These are phyloP conservation scores for Schizotus pectinicornis DNA, from an alignment of 2,888 invertebrate species.

Conservation along the genomic window DNA sequence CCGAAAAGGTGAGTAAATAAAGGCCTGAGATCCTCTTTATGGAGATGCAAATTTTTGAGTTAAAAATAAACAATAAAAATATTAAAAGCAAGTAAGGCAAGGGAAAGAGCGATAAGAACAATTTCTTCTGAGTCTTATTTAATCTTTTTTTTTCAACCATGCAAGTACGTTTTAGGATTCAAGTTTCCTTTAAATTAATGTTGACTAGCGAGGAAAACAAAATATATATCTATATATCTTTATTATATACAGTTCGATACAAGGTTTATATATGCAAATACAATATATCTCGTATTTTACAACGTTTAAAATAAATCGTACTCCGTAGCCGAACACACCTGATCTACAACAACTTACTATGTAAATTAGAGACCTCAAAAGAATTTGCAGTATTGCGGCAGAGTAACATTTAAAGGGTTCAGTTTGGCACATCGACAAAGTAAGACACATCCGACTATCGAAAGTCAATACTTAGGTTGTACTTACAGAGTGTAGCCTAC, in stretches of 20 bases:
- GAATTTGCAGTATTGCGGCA: slow-evolving; percentile 3
- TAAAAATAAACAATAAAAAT: slow-evolving; percentile 28
- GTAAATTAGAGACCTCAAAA: neutral
- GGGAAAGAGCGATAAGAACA: slow-evolving; percentile 12
- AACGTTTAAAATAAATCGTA: slow-evolving; percentile 21
- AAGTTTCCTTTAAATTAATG: slow-evolving; percentile 6
- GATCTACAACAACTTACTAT: slow-evolving; percentile 22
- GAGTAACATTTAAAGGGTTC: slow-evolving; percentile 7
- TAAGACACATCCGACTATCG: slow-evolving; percentile 14
- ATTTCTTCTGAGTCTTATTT: slow-evolving; percentile 13
- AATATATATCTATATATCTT: slow-evolving; percentile 27
- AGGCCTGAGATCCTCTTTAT: slow-evolving; percentile 17
- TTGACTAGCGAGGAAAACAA: neutral
- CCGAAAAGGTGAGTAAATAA: slow-evolving; percentile 20
- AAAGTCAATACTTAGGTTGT: neutral
- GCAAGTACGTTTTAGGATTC: slow-evolving; percentile 18
- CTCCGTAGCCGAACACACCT: slow-evolving; percentile 15
- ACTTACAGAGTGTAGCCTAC: slow-evolving; percentile 19
- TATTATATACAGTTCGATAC: slow-evolving; percentile 33
- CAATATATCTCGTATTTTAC: slow-evolving; percentile 18
- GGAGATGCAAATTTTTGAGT: slow-evolving; percentile 23
- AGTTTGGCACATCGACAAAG: slow-evolving; percentile 31
- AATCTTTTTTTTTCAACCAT: slow-evolving; percentile 15
- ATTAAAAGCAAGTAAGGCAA: slow-evolving; percentile 17
- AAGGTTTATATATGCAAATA: slow-evolving; percentile 28